Evolutionary conservation across 2,888 invertebrate species (phyloP), one percentile per base, ranked within the genome.

Genomic region (Hirtodrosophila trivittata): DNA sequence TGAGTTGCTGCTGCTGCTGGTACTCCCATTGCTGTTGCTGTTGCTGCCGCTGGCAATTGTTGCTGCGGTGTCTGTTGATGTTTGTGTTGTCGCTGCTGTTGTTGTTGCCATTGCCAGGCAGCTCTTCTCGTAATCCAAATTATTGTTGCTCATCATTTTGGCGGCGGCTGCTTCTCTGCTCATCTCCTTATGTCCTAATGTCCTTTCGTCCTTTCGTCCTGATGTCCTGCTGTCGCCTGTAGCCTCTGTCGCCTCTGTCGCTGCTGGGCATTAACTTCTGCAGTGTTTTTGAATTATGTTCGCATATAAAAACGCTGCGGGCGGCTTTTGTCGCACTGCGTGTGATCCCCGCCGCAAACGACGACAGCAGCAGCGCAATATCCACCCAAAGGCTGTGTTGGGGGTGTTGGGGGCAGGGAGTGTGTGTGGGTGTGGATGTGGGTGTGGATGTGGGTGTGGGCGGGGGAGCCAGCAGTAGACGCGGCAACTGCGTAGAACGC

Each of bases 111-210:
- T 42, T 42, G 55, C 62, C 70, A 55, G 50, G 70, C 78, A 85
- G 76, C 86, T 88, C 74, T 81, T 89, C 67, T 87, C 88, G 60
- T 87, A 89, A 72, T 89, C 88, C 82, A 89, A 85, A 87, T 89
- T 89, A 86, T 89, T 89, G 84, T 89, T 89, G 89, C 89, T 89
- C 75, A 89, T 88, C 89, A 89, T 89, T 85, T 85, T 82, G 71
- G 49, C 25, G 49, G 56, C 56, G 41, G 25, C 26, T 13, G 18
- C 18, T 21, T 21, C 5, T 21, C 2, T n/a, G n/a, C n/a, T n/a
- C n/a, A n/a, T n/a, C 18, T 21, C 2, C 18, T 21, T 21, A 2
- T 21, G 5, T 21, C 2, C 18, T 21, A 5, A 21, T 21, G 18
- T 21, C 18, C 18, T 21, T 21, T 3, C 10, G 3, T 45, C 8